Evolutionary conservation across 2,888 invertebrate species (phyloP), one percentile per base, ranked within the genome.

Genomic region (Cosmia pyralina): DNA sequence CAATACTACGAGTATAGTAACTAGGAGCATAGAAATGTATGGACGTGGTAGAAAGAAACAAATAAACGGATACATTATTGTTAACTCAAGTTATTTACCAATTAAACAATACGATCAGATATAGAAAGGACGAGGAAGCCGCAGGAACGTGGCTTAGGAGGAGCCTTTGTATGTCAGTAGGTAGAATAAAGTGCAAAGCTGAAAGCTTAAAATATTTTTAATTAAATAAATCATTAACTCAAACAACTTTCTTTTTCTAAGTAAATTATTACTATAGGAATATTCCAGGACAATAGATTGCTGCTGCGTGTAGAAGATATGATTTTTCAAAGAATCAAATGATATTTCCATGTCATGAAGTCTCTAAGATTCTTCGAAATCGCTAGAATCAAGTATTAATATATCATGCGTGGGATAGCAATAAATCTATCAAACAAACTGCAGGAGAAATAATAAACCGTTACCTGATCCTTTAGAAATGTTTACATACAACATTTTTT

Each of bases 11-110:
- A n/a, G n/a, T n/a, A 34, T 34, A 10, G 10, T 57, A 38, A 74
- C 66, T 11, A 73, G n/a, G 66, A 81, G 73, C 22, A 41, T 38
- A 50, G 15, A 75, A 80, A 72, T 38, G 60, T 48, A 64, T 86
- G 85, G 90, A 91, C 87, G 75, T 59, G 89, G 84, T 58, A n/a
- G 0, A 15, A 38, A 4, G 1, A 28, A 55, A 17, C 3, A 34
- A 41, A 22, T 10, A 15, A 69, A 22, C 2, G 5, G 4, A 11
- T 66, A 19, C 8, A 28, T 28, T 41, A n/a, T 44, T 44, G 4
- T 17, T 46, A 38, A 7, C n/a, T 50, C 13, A n/a, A 48, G 28
- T 41, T 10, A 62, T 19, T 28, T 28, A 34, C 8, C 4, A 28
- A 28, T 1, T 8, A 28, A 13, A 28, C 4, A 19, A 28, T 46